phyloP scores from a whole-genome alignment of 2,797 vertebrate genomes.

The Chaunax sp. region DNA sequence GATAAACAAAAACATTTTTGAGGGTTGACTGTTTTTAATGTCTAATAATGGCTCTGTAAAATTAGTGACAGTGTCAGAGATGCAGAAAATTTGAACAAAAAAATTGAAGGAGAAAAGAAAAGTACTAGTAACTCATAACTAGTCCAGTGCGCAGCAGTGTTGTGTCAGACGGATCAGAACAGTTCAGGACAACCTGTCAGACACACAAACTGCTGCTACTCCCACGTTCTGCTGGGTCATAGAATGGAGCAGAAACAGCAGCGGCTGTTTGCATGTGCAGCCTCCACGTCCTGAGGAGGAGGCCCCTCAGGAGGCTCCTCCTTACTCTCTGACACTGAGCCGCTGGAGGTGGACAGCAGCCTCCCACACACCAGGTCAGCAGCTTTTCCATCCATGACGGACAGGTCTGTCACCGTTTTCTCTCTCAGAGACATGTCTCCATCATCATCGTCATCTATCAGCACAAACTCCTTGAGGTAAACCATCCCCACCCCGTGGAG shows the following conservation, averaged over 20 bases:
- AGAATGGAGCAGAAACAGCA: slow-evolving; percentile 79
- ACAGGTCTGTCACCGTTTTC: slow-evolving; percentile 93
- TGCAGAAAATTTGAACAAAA: background rate
- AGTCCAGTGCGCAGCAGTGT: background rate
- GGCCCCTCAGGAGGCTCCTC: slow-evolving; percentile 65
- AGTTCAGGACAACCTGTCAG: background rate
- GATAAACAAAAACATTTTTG: slow-evolving; percentile 1
- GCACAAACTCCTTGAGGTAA: slow-evolving; percentile 91
- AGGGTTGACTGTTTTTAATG: background rate
- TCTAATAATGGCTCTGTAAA: slow-evolving; percentile 3
- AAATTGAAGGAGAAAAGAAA: background rate
- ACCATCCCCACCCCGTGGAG: slow-evolving; percentile 80
- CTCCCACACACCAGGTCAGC: slow-evolving; percentile 93
- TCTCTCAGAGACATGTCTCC: slow-evolving; percentile 94
- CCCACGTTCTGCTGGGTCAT: slow-evolving; percentile 55
- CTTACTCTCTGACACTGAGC: slow-evolving; percentile 88
- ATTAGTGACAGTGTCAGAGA: background rate
- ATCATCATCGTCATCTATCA: slow-evolving; percentile 95
- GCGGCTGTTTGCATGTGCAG: slow-evolving; percentile 18
- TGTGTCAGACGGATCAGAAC: background rate
- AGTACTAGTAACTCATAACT: background rate
- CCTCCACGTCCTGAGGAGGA: slow-evolving; percentile 27
- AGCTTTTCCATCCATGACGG: slow-evolving; percentile 90
- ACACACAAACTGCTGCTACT: background rate
- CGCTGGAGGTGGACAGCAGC: slow-evolving; percentile 88